These are phyloP conservation scores for Oncopodura yosiiana DNA, from an alignment of 1,140 invertebrate species.

Conservation along the genomic window DNA sequence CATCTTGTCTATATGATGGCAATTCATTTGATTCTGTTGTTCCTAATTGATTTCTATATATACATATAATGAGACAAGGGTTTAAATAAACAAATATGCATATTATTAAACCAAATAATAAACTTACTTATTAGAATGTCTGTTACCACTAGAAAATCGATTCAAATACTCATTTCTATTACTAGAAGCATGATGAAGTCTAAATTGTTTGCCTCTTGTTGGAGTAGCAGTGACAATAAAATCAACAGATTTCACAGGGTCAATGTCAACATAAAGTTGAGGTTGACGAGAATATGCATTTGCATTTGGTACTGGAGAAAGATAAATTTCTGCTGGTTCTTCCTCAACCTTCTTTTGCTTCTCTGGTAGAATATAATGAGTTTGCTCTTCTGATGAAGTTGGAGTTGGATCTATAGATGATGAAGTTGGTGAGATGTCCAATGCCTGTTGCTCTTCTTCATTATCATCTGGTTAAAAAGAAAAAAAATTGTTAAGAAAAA, in stretches of 20 bases:
- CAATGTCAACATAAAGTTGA: constrained; percentile 29
- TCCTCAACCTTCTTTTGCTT: constrained; percentile 28
- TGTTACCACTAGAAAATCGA: constrained; percentile 28
- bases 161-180: constrained; percentile 17
- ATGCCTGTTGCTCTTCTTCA: background rate
- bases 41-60: background rate
- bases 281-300: constrained; percentile 31
- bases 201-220: constrained; percentile 23
- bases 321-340: constrained; percentile 27
- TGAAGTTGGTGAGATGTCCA: background rate
- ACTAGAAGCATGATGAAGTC: constrained; percentile 2
- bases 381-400: constrained; percentile 29
- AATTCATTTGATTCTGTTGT: constrained; percentile 30
- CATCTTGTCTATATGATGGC: background rate
- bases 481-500: background rate
- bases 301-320: constrained; percentile 28
- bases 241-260: constrained; percentile 25
- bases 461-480: background rate
- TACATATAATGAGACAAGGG: background rate
- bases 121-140: background rate
- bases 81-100: background rate
- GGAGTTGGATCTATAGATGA: constrained; percentile 20
- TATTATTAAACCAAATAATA: background rate
- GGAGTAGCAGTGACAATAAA: constrained; percentile 31
- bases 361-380: constrained; percentile 31